Conservation (phyloP, 1,140 invertebrate genomes). For the Lepidotrigona ventralis region DNA sequence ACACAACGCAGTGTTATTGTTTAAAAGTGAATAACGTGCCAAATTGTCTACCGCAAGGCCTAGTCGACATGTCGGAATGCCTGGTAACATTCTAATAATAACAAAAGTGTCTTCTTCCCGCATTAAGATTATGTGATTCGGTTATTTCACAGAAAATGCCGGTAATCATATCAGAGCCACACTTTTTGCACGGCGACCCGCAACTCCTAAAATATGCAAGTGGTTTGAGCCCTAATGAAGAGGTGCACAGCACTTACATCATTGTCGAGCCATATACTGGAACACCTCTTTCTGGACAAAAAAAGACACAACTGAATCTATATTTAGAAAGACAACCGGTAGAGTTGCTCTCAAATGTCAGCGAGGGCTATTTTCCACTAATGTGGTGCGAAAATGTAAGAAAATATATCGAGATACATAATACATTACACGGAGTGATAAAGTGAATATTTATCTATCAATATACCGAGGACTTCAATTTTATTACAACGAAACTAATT, state of each 20-base stretch:
- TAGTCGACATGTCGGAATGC: conserved; percentile 59
- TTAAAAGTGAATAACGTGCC: conserved; percentile 24
- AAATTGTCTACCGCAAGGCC: conserved; percentile 51
- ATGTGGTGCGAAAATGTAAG: conserved; percentile 59
- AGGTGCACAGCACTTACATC: conserved; percentile 56
- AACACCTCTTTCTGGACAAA: conserved; percentile 51
- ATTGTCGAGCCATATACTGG: conserved; percentile 60
- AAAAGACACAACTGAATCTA: conserved; percentile 59
- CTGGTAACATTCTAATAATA: conserved; percentile 45
- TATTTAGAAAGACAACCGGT: conserved; percentile 40
- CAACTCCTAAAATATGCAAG: conserved; percentile 50
- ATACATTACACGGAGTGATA: too few relatives aligned
- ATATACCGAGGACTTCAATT: not conserved
- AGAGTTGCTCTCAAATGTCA: conserved; percentile 55
- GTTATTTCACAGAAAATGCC: conserved; percentile 51
- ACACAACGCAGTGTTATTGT: conserved; percentile 58
- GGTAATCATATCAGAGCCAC: conserved; percentile 61
- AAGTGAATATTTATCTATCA: not conserved
- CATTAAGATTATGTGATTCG: not conserved
- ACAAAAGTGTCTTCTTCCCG: not conserved
- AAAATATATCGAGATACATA: too few relatives aligned
- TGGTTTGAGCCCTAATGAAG: conserved; percentile 50
- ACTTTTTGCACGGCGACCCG: conserved; percentile 62
- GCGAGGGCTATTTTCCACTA: conserved; percentile 63
- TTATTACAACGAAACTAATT: not conserved